A percentile compares a stretch with the other conserved stretches of the same genome.
These are phyloP conservation scores for Acanthosepion pharaonis DNA, from an alignment of 2,888 invertebrate genomes.

Conservation along the genomic window DNA sequence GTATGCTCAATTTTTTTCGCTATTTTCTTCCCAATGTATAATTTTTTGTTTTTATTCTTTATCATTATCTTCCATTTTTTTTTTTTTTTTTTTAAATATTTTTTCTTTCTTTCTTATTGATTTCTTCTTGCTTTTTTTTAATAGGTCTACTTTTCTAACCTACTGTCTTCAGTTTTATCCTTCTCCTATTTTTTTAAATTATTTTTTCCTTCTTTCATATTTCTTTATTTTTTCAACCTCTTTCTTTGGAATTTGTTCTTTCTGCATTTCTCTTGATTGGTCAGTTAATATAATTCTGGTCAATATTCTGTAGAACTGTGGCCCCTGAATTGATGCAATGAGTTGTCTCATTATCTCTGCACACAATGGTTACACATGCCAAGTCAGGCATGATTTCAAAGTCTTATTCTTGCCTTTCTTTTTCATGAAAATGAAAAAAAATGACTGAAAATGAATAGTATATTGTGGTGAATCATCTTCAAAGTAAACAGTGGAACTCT, in stretches of 20 bases:
- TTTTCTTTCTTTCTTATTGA: too few species aligned
- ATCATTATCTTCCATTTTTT: too few species aligned
- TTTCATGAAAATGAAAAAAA: background rate
- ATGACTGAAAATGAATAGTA: background rate
- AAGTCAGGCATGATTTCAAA: constrained; percentile 20
- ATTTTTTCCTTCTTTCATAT: background rate
- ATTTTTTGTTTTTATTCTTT: too few species aligned
- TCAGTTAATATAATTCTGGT: too few species aligned
- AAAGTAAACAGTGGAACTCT: background rate
- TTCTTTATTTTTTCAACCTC: background rate
- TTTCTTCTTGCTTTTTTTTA: background rate
- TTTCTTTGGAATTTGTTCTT: background rate
- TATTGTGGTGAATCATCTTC: background rate
- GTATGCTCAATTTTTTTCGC: too few species aligned
- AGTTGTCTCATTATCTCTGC: background rate
- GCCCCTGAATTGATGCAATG: background rate
- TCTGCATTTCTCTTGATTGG: background rate
- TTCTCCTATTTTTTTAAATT: background rate
- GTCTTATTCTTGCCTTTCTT: background rate
- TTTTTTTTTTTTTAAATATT: too few species aligned
- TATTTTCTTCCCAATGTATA: too few species aligned
- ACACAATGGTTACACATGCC: background rate
- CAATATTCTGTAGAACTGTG: background rate
- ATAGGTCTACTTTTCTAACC: background rate
- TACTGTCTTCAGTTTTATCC: background rate